Base-by-base conservation (phyloP, 2,888 invertebrate species). In the Xiphydria camelus region DNA sequence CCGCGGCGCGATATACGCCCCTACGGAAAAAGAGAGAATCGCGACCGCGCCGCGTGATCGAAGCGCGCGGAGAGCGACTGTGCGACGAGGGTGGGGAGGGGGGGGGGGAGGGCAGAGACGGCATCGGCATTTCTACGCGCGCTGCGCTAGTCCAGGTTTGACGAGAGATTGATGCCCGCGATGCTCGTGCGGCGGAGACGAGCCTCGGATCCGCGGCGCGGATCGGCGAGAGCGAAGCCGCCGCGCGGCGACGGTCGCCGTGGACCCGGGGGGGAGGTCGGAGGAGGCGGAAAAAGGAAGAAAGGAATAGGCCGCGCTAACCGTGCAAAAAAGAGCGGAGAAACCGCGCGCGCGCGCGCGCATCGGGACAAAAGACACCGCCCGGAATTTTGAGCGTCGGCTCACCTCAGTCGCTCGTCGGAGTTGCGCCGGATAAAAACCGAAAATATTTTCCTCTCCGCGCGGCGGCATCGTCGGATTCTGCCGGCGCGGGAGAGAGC, bases 341-440 rank as follows among this genome's bases (percentile, higher is more conserved):
- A 18, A 14, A 45, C 26, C 41, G 14, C 14, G 40, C 61, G 63
- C 57, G 54, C 53, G 58, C 58, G 54, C 2, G 61, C 54, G 36
- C 44, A 62, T 59, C 45, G 54, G 64, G 63, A 74, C 70, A 70
- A 73, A 74, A 72, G 73, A 62, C 62, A 68, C 73, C 74, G 73
- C 72, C 59, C 63, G 73, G 73, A 70, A 73, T 74, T 70, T 75
- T 73, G 69, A 73, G 63, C 68, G 69, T 65, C 70, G 70, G 66
- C 70, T 63, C 55, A 59, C 60, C 53, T 61, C 57, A 60, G 60
- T 61, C 51, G 57, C 44, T 47, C 45, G 34, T 37, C 45, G 37
- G 50, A 34, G 35, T 50, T 35, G n/a, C 33, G 17, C n/a, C 14
- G 32, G 26, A 33, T 45, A 45, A 45, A 45, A 45, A 45, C 45